phyloP scores from a whole-genome alignment of 2,888 invertebrate genomes.

The Drosophila ezoana region DNA sequence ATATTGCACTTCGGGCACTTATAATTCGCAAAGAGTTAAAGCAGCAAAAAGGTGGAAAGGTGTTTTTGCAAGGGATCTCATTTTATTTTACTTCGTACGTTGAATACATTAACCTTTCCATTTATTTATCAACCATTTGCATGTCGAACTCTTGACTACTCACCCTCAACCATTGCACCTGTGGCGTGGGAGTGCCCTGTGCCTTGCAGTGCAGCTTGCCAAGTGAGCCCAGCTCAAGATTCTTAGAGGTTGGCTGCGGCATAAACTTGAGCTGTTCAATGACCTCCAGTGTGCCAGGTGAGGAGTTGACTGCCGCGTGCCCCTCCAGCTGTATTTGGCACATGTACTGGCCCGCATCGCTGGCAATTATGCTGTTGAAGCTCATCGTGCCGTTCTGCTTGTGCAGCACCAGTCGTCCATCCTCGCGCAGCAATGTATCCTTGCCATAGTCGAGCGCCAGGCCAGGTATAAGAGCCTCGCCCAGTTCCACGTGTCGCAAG shows the following conservation, averaged over 20 bases:
- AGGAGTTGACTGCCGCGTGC: slow-evolving; percentile 81
- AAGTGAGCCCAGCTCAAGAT: slow-evolving; percentile 91
- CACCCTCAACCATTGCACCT: slow-evolving; percentile 86
- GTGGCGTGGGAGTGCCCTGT: slow-evolving; percentile 88
- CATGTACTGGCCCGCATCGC: slow-evolving; percentile 84
- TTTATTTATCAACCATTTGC: neutral
- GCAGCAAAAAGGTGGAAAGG: no score
- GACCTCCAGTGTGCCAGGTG: slow-evolving; percentile 80
- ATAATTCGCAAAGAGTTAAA: no score
- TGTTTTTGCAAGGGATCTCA: no score
- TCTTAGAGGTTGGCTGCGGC: slow-evolving; percentile 92
- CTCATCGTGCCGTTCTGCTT: slow-evolving; percentile 84
- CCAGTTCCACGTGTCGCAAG: slow-evolving; percentile 83
- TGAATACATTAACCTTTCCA: no score
- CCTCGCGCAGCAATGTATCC: slow-evolving; percentile 82
- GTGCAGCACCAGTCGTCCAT: slow-evolving; percentile 81
- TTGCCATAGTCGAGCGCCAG: slow-evolving; percentile 48
- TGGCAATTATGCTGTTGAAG: slow-evolving; percentile 82
- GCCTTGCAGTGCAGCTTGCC: slow-evolving; percentile 96
- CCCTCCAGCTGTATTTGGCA: slow-evolving; percentile 85
- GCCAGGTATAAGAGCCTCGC: slow-evolving; percentile 60
- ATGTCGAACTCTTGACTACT: slow-evolving; percentile 48
- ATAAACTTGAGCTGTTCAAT: slow-evolving; percentile 93
- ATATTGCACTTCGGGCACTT: no score
- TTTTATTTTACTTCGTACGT: no score